Percentiles rank a stretch among this genome's conserved stretches.
Evolutionary conservation across 2,888 invertebrate species (phyloP).

Genomic region (Epinotia brunnichana): DNA sequence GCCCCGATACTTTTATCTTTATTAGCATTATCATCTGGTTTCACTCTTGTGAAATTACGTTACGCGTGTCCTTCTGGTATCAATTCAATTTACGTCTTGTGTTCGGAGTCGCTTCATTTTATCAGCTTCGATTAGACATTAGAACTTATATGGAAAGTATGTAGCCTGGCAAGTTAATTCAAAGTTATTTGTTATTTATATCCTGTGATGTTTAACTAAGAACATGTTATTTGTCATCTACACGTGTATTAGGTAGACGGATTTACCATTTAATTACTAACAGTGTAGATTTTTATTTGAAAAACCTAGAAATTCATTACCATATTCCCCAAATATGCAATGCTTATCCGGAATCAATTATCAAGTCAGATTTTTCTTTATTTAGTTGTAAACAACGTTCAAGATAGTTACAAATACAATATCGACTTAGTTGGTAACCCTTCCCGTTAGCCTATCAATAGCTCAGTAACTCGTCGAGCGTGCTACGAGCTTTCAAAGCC

Average conservation of each 20-base stretch:
- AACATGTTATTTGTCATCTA: background rate
- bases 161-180: background rate
- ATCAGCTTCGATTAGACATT: background rate
- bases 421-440: constrained; percentile 28
- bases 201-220: background rate
- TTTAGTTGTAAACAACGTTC: background rate
- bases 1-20: background rate
- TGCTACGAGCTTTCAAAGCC: constrained; percentile 61
- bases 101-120: background rate
- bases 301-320: background rate
- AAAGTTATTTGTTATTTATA: background rate
- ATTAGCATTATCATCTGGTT: background rate
- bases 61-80: background rate
- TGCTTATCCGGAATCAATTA: no score
- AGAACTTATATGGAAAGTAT: background rate
- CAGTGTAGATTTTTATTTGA: background rate
- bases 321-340: background rate
- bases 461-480: constrained; percentile 57
- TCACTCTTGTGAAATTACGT: background rate
- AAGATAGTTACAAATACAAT: constrained; percentile 28
- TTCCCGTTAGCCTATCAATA: constrained; percentile 59
- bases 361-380: background rate
- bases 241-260: background rate
- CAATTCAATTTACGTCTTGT: constrained; percentile 5
- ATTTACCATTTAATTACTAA: background rate